phyloP scores from a whole-genome alignment of 1,140 invertebrate genomes.

The Homalodisca vitripennis region DNA sequence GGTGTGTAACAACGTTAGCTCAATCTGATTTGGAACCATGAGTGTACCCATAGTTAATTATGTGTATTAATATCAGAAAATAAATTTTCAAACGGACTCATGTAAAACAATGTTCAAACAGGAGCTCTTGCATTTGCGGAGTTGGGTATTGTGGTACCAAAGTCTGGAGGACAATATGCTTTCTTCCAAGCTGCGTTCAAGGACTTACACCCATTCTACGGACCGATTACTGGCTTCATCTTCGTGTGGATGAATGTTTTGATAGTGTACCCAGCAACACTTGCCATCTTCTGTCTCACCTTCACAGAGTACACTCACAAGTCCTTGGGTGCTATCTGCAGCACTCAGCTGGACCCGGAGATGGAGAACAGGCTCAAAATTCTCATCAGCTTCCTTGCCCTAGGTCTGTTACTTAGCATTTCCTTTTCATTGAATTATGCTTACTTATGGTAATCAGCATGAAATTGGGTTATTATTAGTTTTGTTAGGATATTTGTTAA shows the following conservation, averaged over 20 bases:
- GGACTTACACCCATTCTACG: conserved; percentile 63
- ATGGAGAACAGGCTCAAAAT: conserved; percentile 37
- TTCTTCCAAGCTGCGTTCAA: conserved; percentile 73
- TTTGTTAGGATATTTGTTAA: too few species aligned
- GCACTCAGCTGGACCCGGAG: conserved; percentile 2
- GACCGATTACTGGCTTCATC: conserved; percentile 70
- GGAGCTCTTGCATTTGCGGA: conserved; percentile 78
- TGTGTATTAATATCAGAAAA: too few species aligned
- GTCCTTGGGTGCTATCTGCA: conserved; percentile 56
- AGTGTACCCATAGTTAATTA: too few species aligned
- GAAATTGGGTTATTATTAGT: too few species aligned
- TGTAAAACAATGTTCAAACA: conserved; percentile 44
- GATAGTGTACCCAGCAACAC: conserved; percentile 69
- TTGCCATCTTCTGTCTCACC: conserved; percentile 74
- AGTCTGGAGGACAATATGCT: conserved; percentile 79
- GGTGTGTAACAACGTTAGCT: too few species aligned
- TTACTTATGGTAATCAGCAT: too few species aligned
- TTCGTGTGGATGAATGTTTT: conserved; percentile 77
- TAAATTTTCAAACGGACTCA: too few species aligned
- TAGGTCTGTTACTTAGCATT: too few species aligned
- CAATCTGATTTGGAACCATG: too few species aligned
- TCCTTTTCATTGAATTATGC: too few species aligned
- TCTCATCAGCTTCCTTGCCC: conserved; percentile 4
- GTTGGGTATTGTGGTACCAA: conserved; percentile 72
- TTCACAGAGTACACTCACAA: conserved; percentile 76